These are phyloP conservation scores for Cathartes aura DNA, from an alignment of 2,113 vertebrate species.

Conservation along the genomic window DNA sequence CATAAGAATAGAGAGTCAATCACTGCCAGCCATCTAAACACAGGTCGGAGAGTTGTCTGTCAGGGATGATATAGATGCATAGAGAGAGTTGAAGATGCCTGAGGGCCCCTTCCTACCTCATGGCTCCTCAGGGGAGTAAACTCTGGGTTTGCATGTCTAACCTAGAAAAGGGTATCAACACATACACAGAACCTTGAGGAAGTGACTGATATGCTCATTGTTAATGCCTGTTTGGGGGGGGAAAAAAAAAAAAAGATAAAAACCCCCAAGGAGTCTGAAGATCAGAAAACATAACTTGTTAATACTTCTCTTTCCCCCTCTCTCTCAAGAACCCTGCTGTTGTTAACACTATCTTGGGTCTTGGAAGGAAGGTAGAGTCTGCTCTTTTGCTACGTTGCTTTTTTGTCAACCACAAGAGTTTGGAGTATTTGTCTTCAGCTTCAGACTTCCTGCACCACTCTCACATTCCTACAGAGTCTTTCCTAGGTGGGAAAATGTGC, in stretches of 20 bases:
- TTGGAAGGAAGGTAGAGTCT: not conserved
- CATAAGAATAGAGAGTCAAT: not conserved
- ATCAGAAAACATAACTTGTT: not conserved
- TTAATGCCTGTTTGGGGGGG: not conserved
- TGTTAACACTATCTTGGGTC: not conserved
- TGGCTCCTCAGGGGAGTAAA: not conserved
- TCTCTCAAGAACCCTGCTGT: not conserved
- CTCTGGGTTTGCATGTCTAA: not conserved
- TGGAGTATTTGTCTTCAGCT: not conserved
- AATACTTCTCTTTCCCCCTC: not conserved
- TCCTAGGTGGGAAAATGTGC: not conserved
- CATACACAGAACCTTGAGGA: not conserved
- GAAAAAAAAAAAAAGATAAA: too few relatives aligned
- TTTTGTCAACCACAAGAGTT: not conserved
- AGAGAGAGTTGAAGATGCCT: not conserved
- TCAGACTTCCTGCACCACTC: not conserved
- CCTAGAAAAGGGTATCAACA: not conserved
- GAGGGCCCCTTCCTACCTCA: not conserved
- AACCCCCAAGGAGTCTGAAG: not conserved
- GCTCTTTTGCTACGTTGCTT: not conserved
- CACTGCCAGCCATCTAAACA: not conserved
- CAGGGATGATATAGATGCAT: not conserved
- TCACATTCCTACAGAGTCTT: not conserved
- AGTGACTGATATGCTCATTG: not conserved
- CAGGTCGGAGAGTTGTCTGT: not conserved